Percentiles rank a stretch among this genome's conserved stretches.
These are phyloP conservation scores for Strongylocentrotus purpuratus DNA, from an alignment of 35 echinoderm and acorn worm genomes.

Conservation along the genomic window DNA sequence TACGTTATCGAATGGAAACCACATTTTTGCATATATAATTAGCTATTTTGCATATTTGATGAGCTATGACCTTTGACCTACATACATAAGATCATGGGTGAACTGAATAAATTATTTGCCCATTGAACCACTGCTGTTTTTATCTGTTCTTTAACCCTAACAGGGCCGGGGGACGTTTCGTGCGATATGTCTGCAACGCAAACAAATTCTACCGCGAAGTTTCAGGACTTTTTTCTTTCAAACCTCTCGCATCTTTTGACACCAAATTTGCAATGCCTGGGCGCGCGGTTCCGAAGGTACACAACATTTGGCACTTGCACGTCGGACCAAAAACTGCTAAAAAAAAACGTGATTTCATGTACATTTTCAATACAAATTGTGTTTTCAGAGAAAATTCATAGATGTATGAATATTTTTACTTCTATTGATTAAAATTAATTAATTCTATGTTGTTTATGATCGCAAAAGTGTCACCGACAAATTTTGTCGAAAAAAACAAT, in stretches of 20 bases:
- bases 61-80: too few relatives aligned
- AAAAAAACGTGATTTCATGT: constrained; percentile 25
- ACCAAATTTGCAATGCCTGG: constrained; percentile 16
- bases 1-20: too few relatives aligned
- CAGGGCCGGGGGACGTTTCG: too few relatives aligned
- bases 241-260: not conserved
- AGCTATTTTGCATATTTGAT: too few relatives aligned
- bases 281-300: not conserved
- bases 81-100: too few relatives aligned
- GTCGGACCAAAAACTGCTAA: not conserved
- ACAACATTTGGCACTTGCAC: constrained; percentile 29
- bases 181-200: too few relatives aligned
- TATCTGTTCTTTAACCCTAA: too few relatives aligned
- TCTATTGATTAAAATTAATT: constrained; percentile 32
- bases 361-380: constrained; percentile 38
- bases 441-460: constrained; percentile 46
- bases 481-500: constrained; percentile 12
- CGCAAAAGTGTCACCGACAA: constrained; percentile 33
- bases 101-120: too few relatives aligned
- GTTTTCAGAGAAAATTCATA: constrained; percentile 41
- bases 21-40: too few relatives aligned
- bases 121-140: too few relatives aligned
- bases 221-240: constrained; percentile 22
- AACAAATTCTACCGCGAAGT: too few relatives aligned
- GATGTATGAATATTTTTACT: constrained; percentile 29